phyloP scores from a whole-genome alignment of 1,140 invertebrate genomes.

The Dendrolimus punctatus region DNA sequence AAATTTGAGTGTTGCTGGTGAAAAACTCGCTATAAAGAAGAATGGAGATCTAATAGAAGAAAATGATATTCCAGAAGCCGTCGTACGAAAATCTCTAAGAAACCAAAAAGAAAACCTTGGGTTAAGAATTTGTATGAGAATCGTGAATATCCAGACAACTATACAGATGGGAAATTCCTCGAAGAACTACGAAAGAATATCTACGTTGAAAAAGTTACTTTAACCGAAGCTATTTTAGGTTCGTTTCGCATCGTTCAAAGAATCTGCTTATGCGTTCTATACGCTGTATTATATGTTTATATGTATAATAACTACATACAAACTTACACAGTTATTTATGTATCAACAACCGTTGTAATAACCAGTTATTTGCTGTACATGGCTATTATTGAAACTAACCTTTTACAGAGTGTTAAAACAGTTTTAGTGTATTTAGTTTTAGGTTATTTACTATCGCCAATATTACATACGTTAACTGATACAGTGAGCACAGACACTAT shows the following conservation, averaged over 20 bases:
- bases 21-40: too few relatives aligned
- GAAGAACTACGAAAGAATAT: constrained; percentile 90
- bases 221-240: constrained; percentile 79
- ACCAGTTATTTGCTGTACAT: constrained; percentile 75
- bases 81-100: constrained; percentile 33
- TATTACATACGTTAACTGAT: constrained; percentile 95
- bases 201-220: constrained; percentile 80
- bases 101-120: constrained; percentile 75
- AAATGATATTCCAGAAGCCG: constrained; percentile 48
- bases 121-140: constrained; percentile 92
- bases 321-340: constrained; percentile 75
- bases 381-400: constrained; percentile 30
- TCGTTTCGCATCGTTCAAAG: constrained; percentile 82
- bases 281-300: constrained; percentile 82
- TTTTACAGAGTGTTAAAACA: constrained; percentile 74
- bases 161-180: constrained; percentile 88
- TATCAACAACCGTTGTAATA: constrained; percentile 70
- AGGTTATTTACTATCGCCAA: constrained; percentile 89
- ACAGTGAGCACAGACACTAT: constrained; percentile 98
- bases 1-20: too few relatives aligned
- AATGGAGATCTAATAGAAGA: constrained; percentile 2
- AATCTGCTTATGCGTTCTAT: constrained; percentile 83
- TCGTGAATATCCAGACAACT: constrained; percentile 91
- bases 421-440: constrained; percentile 86
- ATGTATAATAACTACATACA: constrained; percentile 79